phyloP scores from a whole-genome alignment of 2,797 vertebrate genomes.

The Pteronotus mesoamericanus region DNA sequence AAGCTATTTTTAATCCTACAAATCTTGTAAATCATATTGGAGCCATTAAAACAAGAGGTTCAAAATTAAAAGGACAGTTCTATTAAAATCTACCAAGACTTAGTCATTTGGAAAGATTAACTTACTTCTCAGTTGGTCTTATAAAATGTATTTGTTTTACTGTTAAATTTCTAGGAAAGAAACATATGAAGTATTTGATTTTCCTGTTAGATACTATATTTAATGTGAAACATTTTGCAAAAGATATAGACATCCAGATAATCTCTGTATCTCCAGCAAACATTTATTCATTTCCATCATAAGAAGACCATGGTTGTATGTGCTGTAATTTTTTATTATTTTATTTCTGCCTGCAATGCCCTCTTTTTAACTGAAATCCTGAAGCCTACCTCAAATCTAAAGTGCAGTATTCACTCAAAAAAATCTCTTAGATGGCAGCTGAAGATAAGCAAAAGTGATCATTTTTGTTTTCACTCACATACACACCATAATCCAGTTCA shows the following conservation, averaged over 20 bases:
- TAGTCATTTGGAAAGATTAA: conserved; percentile 27
- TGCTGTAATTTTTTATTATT: neutral
- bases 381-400: neutral
- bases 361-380: conserved; percentile 26
- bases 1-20: conserved; percentile 75
- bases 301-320: neutral
- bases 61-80: conserved; percentile 23
- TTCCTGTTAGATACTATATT: conserved; percentile 5
- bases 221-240: conserved; percentile 21
- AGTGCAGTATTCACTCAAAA: neutral
- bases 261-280: neutral
- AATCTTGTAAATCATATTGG: conserved; percentile 75
- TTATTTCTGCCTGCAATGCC: neutral
- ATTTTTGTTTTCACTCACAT: neutral
- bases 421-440: neutral
- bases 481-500: neutral
- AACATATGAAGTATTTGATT: neutral
- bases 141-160: conserved; percentile 41
- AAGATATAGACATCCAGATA: neutral
- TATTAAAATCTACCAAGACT: conserved; percentile 32
- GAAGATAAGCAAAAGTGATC: conserved; percentile 16
- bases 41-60: conserved; percentile 69
- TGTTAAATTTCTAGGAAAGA: neutral
- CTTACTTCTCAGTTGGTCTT: neutral
- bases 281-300: neutral